Percentiles rank a stretch among this genome's conserved stretches.
phyloP scores from a whole-genome alignment of 2,113 vertebrate species.

The Calonectris borealis region DNA sequence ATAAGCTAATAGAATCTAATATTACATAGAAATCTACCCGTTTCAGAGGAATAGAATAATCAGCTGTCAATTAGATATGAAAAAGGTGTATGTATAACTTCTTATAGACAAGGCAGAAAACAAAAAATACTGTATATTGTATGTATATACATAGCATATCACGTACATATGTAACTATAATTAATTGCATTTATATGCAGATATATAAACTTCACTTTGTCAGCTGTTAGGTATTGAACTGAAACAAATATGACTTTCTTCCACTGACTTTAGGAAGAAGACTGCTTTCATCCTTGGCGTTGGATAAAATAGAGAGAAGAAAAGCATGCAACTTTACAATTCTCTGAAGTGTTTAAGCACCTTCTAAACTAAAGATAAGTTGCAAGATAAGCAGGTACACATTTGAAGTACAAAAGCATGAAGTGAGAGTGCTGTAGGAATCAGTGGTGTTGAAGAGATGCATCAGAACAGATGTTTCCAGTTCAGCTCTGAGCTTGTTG shows the following conservation, averaged over 20 bases:
- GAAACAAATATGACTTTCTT: not conserved
- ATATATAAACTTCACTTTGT: not conserved
- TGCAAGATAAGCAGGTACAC: not conserved
- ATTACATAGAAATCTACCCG: not conserved
- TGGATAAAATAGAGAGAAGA: not conserved
- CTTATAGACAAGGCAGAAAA: not conserved
- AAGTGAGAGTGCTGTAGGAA: not conserved
- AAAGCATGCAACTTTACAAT: not conserved
- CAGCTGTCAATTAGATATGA: not conserved
- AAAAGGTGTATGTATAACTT: not conserved
- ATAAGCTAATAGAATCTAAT: not conserved
- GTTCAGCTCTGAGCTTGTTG: not conserved
- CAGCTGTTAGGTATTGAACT: not conserved
- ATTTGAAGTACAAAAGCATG: not conserved
- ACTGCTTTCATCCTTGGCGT: not conserved
- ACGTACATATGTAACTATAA: not conserved
- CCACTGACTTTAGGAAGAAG: not conserved
- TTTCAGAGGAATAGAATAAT: not conserved
- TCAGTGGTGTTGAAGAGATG: not conserved
- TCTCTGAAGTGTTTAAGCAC: not conserved
- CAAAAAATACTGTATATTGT: not conserved
- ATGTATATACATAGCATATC: not conserved
- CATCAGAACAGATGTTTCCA: not conserved
- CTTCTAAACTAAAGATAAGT: not conserved
- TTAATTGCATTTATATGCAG: not conserved